Evolutionary conservation across 2,113 vertebrate species (phyloP).

Genomic region (Limnothrissa miodon): DNA sequence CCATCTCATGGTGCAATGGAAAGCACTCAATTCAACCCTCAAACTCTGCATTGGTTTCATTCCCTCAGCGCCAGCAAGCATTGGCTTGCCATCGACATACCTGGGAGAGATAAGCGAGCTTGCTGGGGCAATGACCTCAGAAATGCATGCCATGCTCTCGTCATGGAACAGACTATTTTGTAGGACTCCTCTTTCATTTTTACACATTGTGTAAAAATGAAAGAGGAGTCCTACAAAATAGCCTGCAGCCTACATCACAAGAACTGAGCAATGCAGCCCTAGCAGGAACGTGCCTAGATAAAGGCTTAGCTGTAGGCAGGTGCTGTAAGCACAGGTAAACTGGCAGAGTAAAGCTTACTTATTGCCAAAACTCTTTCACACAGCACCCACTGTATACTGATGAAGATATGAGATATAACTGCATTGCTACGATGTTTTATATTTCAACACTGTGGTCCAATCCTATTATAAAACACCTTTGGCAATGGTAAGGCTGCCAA

Average conservation of each 20-base stretch:
- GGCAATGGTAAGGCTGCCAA: not conserved
- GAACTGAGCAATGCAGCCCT: not conserved
- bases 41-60: not conserved
- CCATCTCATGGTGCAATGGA: not conserved
- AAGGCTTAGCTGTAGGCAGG: not conserved
- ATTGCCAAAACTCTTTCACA: not conserved
- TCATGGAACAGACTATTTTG: not conserved
- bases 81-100: not conserved
- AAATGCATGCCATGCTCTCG: not conserved
- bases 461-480: not conserved
- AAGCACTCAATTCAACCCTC: not conserved
- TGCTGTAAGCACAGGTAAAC: not conserved
- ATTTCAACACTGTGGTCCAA: not conserved
- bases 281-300: not conserved
- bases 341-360: not conserved
- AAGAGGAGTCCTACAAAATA: constrained; percentile 6
- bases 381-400: not conserved
- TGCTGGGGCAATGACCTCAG: not conserved
- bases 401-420: not conserved
- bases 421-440: not conserved
- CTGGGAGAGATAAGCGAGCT: not conserved
- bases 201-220: not conserved
- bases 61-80: not conserved
- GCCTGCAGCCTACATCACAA: not conserved
- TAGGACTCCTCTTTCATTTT: too few species aligned